Percentiles rank a stretch among this genome's conserved stretches.
These are phyloP conservation scores for Chrysomela aeneicollis DNA, from an alignment of 2,888 invertebrate genomes.

Conservation along the genomic window DNA sequence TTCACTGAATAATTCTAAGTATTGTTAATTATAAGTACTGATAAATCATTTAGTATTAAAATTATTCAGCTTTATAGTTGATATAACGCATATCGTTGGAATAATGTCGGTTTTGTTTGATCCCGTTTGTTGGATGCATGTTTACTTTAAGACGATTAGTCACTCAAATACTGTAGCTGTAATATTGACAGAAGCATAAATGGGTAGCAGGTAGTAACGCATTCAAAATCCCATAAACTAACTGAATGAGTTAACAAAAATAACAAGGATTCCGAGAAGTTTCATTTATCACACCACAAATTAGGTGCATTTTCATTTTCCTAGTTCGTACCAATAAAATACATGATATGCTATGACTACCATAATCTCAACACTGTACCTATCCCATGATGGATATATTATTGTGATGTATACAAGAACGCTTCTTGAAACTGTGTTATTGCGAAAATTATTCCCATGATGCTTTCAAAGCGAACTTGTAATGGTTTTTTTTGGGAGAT, in stretches of 20 bases:
- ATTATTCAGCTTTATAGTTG: too few relatives aligned
- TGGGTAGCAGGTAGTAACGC: not conserved
- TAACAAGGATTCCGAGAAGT: not conserved
- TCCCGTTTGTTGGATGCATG: conserved; percentile 15
- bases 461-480: too few relatives aligned
- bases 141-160: conserved; percentile 13
- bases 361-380: too few relatives aligned
- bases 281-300: not conserved
- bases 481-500: too few relatives aligned
- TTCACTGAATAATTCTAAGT: too few relatives aligned
- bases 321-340: not conserved
- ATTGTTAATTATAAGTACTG: too few relatives aligned
- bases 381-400: too few relatives aligned
- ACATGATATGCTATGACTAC: too few relatives aligned
- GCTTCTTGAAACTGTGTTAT: too few relatives aligned
- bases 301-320: not conserved
- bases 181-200: conserved; percentile 17
- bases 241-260: not conserved
- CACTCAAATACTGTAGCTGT: conserved; percentile 7
- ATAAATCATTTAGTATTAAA: too few relatives aligned
- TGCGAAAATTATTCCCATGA: too few relatives aligned
- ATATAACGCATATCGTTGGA: not conserved
- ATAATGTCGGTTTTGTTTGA: conserved; percentile 18
- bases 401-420: too few relatives aligned
- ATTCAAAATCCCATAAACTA: not conserved